phyloP scores from a whole-genome alignment of 2,888 invertebrate species.

The Idaea dimidiata region DNA sequence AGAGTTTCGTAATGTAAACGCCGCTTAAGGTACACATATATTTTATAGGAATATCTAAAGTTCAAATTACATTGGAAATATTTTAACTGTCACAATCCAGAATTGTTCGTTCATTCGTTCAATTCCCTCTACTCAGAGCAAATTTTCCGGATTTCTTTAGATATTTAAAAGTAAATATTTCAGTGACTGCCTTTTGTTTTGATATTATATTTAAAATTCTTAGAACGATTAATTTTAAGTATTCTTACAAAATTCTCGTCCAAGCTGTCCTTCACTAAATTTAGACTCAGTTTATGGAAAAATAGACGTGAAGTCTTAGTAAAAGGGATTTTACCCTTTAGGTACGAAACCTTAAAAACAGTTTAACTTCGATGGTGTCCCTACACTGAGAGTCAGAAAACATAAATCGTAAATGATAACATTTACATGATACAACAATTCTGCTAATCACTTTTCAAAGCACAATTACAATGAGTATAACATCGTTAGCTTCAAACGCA shows the following conservation, averaged over 20 bases:
- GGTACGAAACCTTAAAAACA: too few species aligned
- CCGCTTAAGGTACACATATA: background rate
- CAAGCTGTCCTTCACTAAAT: too few species aligned
- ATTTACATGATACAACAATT: background rate
- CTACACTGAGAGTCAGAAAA: too few species aligned
- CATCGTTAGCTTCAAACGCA: conserved; percentile 43
- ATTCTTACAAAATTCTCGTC: background rate
- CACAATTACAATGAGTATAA: too few species aligned
- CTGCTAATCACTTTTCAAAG: conserved; percentile 22
- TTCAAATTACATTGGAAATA: background rate
- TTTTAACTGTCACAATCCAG: background rate
- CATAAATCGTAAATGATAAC: too few species aligned
- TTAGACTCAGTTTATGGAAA: too few species aligned
- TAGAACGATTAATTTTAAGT: background rate
- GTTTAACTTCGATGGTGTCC: too few species aligned
- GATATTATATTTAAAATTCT: background rate
- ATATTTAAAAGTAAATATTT: conserved; percentile 11
- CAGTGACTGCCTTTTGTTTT: background rate
- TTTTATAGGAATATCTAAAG: background rate
- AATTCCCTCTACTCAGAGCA: background rate
- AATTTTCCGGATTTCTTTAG: background rate
- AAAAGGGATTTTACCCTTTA: too few species aligned
- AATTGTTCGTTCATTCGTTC: background rate
- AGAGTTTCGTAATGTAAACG: too few species aligned
- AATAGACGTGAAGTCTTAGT: too few species aligned